Percentiles rank a stretch among this genome's conserved stretches.
Evolutionary conservation across 2,888 invertebrate genomes (phyloP).

Genomic region (Diabrotica balteata): DNA sequence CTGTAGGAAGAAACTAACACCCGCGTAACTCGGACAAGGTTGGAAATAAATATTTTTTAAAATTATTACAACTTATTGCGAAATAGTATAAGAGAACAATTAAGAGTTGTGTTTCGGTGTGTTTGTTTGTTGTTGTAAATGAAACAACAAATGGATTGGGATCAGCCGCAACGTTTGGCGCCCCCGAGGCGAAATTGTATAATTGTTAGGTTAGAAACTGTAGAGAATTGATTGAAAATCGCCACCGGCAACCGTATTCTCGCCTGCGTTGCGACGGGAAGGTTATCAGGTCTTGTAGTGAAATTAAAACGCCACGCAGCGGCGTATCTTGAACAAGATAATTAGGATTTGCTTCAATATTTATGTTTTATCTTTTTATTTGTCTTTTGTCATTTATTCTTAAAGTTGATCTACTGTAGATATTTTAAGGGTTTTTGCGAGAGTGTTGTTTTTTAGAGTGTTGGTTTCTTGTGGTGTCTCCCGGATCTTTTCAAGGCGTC

Average conservation of each 20-base stretch:
- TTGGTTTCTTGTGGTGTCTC: too few species aligned
- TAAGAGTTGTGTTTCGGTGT: slow-evolving; percentile 12
- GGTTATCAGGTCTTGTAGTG: background rate
- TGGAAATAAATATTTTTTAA: slow-evolving; percentile 37
- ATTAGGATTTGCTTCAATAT: too few species aligned
- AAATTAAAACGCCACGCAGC: slow-evolving; percentile 2
- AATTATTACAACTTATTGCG: slow-evolving; percentile 38
- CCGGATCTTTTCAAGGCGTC: too few species aligned
- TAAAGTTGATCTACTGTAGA: too few species aligned
- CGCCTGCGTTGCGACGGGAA: slow-evolving; percentile 3
- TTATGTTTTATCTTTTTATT: too few species aligned
- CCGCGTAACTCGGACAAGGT: slow-evolving; percentile 43
- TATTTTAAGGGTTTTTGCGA: too few species aligned
- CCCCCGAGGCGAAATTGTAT: slow-evolving; percentile 11
- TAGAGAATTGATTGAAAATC: slow-evolving; percentile 19
- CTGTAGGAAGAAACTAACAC: slow-evolving; percentile 3
- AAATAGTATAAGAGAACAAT: slow-evolving; percentile 33
- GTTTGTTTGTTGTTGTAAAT: slow-evolving; percentile 15
- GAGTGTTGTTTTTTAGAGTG: too few species aligned
- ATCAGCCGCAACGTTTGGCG: slow-evolving; percentile 13
- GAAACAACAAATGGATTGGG: slow-evolving; percentile 13
- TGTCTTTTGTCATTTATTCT: too few species aligned
- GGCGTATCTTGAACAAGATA: background rate
- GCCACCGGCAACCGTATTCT: slow-evolving; percentile 15
- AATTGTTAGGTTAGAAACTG: slow-evolving; percentile 18